A percentile compares a stretch with the other conserved stretches of the same genome.
Evolutionary conservation across 1,140 invertebrate species (phyloP).

Genomic region (Aphelenchoides fujianensis): DNA sequence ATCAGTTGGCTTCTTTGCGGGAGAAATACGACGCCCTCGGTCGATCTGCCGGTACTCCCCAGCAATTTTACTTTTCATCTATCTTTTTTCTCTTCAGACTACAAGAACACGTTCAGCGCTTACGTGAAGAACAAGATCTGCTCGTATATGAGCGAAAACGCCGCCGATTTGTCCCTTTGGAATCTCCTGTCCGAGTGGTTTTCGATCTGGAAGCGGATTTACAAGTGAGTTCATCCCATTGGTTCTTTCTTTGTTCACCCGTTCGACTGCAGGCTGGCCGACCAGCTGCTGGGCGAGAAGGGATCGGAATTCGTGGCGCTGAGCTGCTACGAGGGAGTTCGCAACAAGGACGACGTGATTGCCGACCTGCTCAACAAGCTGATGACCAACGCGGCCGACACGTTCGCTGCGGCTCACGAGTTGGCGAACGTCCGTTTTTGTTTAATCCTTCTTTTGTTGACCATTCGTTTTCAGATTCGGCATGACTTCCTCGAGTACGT

Average conservation of each 20-base stretch:
- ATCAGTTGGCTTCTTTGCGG: constrained; percentile 37
- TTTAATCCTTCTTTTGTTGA: no score
- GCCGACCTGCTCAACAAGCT: constrained; percentile 24
- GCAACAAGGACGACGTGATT: constrained; percentile 41
- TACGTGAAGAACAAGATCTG: constrained; percentile 47
- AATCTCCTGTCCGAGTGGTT: constrained; percentile 42
- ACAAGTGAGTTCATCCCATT: constrained; percentile 32
- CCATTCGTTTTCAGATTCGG: constrained; percentile 46
- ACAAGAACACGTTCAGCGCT: constrained; percentile 44
- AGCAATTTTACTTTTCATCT: constrained; percentile 16
- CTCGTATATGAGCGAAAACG: constrained; percentile 40
- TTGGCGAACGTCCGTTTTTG: constrained; percentile 48
- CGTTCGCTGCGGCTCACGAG: constrained; percentile 39
- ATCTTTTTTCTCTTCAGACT: constrained; percentile 32
- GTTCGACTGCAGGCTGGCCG: constrained; percentile 30
- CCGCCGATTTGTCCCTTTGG: constrained; percentile 34
- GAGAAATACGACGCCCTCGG: constrained; percentile 41
- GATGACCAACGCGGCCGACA: constrained; percentile 33
- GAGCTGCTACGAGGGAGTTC: constrained; percentile 46
- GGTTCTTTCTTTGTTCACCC: constrained; percentile 7
- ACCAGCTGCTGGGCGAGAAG: constrained; percentile 39
- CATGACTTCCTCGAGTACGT: constrained; percentile 45
- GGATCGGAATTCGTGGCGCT: constrained; percentile 40
- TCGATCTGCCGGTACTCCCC: constrained; percentile 16
- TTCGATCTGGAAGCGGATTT: constrained; percentile 40